These are phyloP conservation scores for Icerya purchasi DNA, from an alignment of 2,888 invertebrate genomes.

Conservation along the genomic window DNA sequence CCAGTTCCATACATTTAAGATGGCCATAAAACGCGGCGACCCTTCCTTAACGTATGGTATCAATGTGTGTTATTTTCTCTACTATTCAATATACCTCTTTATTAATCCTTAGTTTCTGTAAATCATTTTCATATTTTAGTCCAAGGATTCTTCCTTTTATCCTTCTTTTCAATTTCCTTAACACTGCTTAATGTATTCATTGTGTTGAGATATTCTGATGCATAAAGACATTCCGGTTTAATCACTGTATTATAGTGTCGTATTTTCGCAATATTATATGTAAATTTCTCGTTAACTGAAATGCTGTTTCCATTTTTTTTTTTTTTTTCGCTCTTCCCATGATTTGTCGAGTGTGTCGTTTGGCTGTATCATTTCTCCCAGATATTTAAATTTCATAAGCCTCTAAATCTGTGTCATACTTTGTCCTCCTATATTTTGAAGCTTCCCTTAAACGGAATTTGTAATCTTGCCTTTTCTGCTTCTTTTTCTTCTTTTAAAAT, in stretches of 20 bases:
- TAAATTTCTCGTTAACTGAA: not conserved
- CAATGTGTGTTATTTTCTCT: not conserved
- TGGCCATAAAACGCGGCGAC: not conserved
- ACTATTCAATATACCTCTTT: not conserved
- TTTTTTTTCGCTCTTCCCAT: not conserved
- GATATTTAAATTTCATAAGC: not conserved
- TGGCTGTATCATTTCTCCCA: not conserved
- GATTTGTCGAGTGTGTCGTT: not conserved
- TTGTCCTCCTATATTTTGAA: not conserved
- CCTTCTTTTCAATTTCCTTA: not conserved
- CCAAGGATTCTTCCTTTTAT: not conserved
- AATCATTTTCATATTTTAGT: not conserved
- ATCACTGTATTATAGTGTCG: not conserved
- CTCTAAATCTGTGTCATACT: not conserved
- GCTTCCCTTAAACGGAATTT: not conserved
- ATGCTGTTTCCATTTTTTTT: not conserved
- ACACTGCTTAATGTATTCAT: not conserved
- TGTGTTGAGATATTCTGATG: too few relatives aligned
- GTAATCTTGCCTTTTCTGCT: not conserved
- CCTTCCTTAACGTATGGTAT: not conserved
- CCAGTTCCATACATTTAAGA: not conserved
- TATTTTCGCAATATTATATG: too few relatives aligned
- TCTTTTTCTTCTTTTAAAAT: not conserved
- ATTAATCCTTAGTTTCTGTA: not conserved
- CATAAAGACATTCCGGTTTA: not conserved